A percentile compares a stretch with the other conserved stretches of the same genome.
phyloP scores from a whole-genome alignment of 2,797 vertebrate genomes.

The Atherinosoma microstoma region DNA sequence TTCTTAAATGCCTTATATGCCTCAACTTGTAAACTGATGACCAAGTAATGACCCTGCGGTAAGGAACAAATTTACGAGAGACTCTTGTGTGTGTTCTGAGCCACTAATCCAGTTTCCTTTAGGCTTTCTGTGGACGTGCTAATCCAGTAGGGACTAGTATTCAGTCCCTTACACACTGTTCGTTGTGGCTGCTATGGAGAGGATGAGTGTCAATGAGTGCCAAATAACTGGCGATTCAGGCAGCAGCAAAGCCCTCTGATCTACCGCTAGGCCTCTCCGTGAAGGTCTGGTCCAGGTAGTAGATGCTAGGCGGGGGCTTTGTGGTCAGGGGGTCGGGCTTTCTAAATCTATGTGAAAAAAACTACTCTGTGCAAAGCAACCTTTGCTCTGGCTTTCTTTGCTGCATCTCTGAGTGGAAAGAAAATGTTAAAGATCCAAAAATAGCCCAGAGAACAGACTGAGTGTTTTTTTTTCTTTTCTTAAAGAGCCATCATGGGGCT shows the following conservation, averaged over 20 bases:
- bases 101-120: slow-evolving; percentile 67
- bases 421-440: slow-evolving; percentile 50
- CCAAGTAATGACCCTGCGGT: slow-evolving; percentile 50
- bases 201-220: slow-evolving; percentile 39
- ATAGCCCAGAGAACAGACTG: slow-evolving; percentile 68
- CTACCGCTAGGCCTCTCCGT: slow-evolving; percentile 44
- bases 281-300: slow-evolving; percentile 25
- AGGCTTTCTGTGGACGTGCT: slow-evolving; percentile 50
- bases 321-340: neutral
- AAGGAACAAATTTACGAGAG: slow-evolving; percentile 31
- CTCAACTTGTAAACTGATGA: slow-evolving; percentile 55
- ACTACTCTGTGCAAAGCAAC: slow-evolving; percentile 6
- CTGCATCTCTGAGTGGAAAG: neutral
- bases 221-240: slow-evolving; percentile 56
- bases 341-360: neutral
- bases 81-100: slow-evolving; percentile 35
- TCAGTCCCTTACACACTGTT: slow-evolving; percentile 40
- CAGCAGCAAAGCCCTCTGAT: slow-evolving; percentile 57
- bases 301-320: neutral
- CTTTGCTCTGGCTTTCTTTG: neutral
- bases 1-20: slow-evolving; percentile 25
- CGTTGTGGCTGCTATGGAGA: slow-evolving; percentile 24
- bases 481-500: slow-evolving; percentile 68
- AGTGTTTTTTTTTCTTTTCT: slow-evolving; percentile 57
- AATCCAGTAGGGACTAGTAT: slow-evolving; percentile 50